Evolutionary conservation across 2,113 vertebrate species (phyloP), one percentile per base, ranked within the genome.

Genomic region (Ursus arctos): DNA sequence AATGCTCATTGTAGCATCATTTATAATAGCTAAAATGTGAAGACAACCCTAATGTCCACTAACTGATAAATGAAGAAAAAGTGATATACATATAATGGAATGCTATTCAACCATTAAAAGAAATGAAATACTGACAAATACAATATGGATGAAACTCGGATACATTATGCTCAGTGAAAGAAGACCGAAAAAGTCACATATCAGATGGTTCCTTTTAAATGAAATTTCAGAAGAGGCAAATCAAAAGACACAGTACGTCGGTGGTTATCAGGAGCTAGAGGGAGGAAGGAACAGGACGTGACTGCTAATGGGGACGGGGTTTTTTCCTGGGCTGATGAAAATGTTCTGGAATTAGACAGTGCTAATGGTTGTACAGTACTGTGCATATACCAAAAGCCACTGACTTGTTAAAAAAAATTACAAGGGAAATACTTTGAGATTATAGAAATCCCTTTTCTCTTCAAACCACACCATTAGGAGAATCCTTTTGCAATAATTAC

Each of bases 1-100:
- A 81, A 86, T 87, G 22, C 55, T 93, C 49, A 93, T 0, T 74
- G 61, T 4, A 95, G 19, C 53, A 80, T 72, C 69, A 85, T 51
- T 71, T 96, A 31, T 57, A 93, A 91, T n/a, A 87, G 15, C 31
- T 2, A 86, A 93, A 87, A 77, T 95, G 49, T 36, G 21, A 7
- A 63, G 69, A 76, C 33, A 81, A 80, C 43, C 14, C 28, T 74
- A 61, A 94, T 81, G 33, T 59, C 33, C 55, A 92, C 33, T 4
- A 81, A 61, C 2, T 85, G 22, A 94, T 31, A 28, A 83, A 51
- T 71, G 82, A 93, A 88, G 13, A 95, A 94, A 96, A 91, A 82
- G 33, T 72, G 13, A 15, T 85, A 71, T 43, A n/a, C n/a, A 79
- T 77, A 79, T 4, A 31, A 26, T n/a, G 9, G 43, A 93, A 72